Evolutionary conservation across 2,888 invertebrate genomes (phyloP).

Genomic region (Habrosyne pyritoides): DNA sequence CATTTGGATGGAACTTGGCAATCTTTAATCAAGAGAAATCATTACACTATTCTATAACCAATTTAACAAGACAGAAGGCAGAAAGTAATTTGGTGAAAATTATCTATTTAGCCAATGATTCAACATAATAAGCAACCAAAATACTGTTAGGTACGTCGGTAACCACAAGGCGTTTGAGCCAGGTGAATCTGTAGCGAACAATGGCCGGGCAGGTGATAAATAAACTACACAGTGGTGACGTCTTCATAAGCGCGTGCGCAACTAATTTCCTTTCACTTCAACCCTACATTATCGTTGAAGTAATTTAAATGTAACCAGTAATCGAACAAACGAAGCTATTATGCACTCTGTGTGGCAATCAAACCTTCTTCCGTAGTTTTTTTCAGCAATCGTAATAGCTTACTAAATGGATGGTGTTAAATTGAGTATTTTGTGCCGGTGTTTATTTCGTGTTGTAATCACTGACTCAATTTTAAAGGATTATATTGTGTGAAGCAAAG

Average conservation of each 20-base stretch:
- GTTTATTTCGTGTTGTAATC: conserved; percentile 40
- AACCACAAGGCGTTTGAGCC: conserved; percentile 50
- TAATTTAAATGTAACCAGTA: conserved; percentile 47
- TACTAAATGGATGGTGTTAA: conserved; percentile 68
- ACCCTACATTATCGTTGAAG: conserved; percentile 51
- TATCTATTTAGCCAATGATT: conserved; percentile 16
- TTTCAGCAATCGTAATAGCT: conserved; percentile 43
- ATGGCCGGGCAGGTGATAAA: conserved; percentile 61
- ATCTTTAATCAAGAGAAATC: too few species aligned
- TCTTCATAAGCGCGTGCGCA: conserved; percentile 73
- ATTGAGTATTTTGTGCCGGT: conserved; percentile 62
- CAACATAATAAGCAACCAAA: conserved; percentile 31
- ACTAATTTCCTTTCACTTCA: conserved; percentile 60
- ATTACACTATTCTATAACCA: too few species aligned
- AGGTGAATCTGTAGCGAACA: conserved; percentile 49
- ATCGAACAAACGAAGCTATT: conserved; percentile 42
- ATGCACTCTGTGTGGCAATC: conserved; percentile 58
- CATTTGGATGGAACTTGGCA: too few species aligned
- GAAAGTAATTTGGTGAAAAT: too few species aligned
- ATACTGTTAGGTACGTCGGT: conserved; percentile 27
- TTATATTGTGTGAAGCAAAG: conserved; percentile 24
- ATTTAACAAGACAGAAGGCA: too few species aligned
- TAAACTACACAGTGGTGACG: conserved; percentile 45
- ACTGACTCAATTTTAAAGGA: conserved; percentile 14
- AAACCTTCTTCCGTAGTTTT: conserved; percentile 56